Base-by-base conservation (phyloP, 2,888 invertebrate species). In the Serripes groenlandicus region DNA sequence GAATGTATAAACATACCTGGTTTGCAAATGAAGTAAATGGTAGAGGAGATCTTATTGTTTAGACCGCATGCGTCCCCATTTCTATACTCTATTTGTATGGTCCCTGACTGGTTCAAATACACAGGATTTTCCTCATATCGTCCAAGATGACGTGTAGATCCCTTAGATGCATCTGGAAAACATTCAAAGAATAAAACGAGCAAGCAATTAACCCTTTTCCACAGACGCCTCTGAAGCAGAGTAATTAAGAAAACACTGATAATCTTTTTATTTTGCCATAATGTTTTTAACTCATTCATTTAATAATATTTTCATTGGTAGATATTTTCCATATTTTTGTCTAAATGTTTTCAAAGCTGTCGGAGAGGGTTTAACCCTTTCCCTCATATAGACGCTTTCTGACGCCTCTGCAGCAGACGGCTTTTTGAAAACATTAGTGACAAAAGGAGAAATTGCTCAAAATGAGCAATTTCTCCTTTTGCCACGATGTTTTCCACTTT, bases 1-100 rank as follows among this genome's bases (percentile, higher is more conserved):
- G n/a, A n/a, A n/a, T n/a, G n/a, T n/a, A n/a, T n/a, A n/a, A n/a
- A 62, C 62, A 9, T 85, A 93, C 93, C 93, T 87, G 92, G 92
- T 81, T 86, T 89, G 82, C 93, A 93, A n/a, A 81, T 88, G 78
- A 93, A 90, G 18, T 83, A 90, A 49, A 93, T 88, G 30, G 89
- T 86, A n/a, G 91, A 90, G 7, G 66, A 80, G 11, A 82, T 89
- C 35, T 15, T 84, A 21, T 73, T 87, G 2, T 75, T 84, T 4
- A 75, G 56, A 0, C 69, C 69, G 83, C 92, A 92, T 21, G 66
- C 1, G 26, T 86, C 88, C 0, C 93, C 93, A 72, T 89, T 88
- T 9, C 82, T 90, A 76, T 92, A 93, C 35, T 79, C 87, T 1
- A 93, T 81, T 74, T 87, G 87, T 42, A 92, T 81, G 15, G 82